Conservation (phyloP, 2,113 vertebrate species). For the Galemys pyrenaicus region DNA sequence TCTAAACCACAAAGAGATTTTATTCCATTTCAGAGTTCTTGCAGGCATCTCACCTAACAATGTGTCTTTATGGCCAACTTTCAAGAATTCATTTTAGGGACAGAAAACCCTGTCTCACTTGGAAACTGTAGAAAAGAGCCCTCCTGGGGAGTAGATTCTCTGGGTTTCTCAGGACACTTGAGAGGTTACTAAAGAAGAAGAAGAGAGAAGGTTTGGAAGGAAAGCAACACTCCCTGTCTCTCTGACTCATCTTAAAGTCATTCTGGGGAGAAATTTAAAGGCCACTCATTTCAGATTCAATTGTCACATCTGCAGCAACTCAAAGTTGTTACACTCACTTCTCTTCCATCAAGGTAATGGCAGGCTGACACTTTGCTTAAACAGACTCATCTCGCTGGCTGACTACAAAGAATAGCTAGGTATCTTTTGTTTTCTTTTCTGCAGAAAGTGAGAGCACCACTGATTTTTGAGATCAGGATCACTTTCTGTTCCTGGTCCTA, state of each 20-base stretch:
- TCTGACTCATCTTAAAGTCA: neutral
- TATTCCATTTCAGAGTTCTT: slow-evolving; percentile 44
- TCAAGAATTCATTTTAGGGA: slow-evolving; percentile 31
- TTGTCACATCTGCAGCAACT: slow-evolving; percentile 38
- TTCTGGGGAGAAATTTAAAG: slow-evolving; percentile 58
- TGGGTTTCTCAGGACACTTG: neutral
- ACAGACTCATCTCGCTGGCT: neutral
- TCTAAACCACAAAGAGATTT: slow-evolving; percentile 51
- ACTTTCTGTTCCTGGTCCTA: neutral
- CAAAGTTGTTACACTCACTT: slow-evolving; percentile 11
- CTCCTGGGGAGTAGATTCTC: neutral
- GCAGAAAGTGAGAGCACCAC: neutral
- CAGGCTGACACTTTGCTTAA: slow-evolving; percentile 8
- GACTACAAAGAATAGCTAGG: neutral
- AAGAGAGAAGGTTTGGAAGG: neutral
- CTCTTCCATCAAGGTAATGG: slow-evolving; percentile 16
- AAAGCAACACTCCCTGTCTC: neutral
- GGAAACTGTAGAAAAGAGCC: neutral
- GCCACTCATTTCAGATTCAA: slow-evolving; percentile 55
- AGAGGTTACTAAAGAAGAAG: neutral
- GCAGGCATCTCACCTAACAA: neutral
- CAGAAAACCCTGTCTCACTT: neutral
- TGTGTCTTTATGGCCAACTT: neutral
- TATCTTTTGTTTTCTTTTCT: neutral
- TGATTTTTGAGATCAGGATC: neutral